phyloP scores from a whole-genome alignment of 1,140 invertebrate species.

The Zaprionus africanus region DNA sequence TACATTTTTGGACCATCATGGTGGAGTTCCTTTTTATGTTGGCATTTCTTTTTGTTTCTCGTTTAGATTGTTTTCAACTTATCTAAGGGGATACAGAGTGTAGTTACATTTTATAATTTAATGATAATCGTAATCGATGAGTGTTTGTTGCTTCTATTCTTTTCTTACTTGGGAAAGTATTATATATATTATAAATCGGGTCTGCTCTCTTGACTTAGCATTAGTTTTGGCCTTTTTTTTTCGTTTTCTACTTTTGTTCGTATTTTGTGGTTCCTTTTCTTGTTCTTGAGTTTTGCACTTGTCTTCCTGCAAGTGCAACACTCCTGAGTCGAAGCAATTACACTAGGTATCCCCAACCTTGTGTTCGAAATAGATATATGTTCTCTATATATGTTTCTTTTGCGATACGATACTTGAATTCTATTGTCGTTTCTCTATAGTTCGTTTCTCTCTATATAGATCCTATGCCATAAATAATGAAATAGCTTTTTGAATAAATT shows the following conservation, averaged over 20 bases:
- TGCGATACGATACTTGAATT: conserved; percentile 27
- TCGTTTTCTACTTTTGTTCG: not conserved
- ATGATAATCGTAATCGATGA: conserved; percentile 33
- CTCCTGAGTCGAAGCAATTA: conserved; percentile 81
- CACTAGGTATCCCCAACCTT: conserved; percentile 84
- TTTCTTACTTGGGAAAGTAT: conserved; percentile 16
- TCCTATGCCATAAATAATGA: conserved; percentile 19
- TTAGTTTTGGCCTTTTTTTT: conserved; percentile 22
- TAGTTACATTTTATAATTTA: conserved; percentile 78
- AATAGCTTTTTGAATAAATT: conserved; percentile 8
- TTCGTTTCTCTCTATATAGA: conserved; percentile 63
- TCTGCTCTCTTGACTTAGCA: not conserved
- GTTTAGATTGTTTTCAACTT: conserved; percentile 60
- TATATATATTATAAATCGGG: not conserved
- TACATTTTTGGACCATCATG: conserved; percentile 60
- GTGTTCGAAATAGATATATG: conserved; percentile 60
- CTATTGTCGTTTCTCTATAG: conserved; percentile 27
- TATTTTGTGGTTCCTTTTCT: conserved; percentile 11
- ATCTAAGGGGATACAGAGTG: conserved; percentile 84
- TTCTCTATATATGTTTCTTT: conserved; percentile 17
- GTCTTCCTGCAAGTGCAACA: conserved; percentile 66
- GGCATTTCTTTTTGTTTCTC: conserved; percentile 37
- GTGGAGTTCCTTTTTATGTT: conserved; percentile 38
- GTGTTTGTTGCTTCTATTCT: conserved; percentile 12
- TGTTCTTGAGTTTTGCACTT: conserved; percentile 66